phyloP scores from a whole-genome alignment of 2,888 invertebrate species.

The Phortica okadai region DNA sequence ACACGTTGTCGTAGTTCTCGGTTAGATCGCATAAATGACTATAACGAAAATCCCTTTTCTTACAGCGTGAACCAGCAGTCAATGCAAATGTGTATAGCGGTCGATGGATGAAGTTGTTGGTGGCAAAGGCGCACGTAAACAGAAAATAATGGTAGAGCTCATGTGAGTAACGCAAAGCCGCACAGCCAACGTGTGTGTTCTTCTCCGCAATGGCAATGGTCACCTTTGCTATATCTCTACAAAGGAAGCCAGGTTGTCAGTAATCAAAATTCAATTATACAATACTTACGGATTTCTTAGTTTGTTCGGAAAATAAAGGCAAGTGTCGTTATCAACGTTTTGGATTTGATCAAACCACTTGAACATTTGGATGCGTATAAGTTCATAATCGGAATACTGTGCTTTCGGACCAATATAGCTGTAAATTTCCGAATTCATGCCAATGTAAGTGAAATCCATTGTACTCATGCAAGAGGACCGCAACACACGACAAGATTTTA shows the following conservation, averaged over 20 bases:
- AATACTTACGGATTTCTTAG: constrained; percentile 35
- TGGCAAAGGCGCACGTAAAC: constrained; percentile 50
- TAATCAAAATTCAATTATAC: not conserved
- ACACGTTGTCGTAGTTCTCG: constrained; percentile 6
- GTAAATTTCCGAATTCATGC: constrained; percentile 39
- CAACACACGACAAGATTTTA: constrained; percentile 30
- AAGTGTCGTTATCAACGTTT: constrained; percentile 33
- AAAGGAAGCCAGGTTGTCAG: not conserved
- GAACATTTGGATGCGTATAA: constrained; percentile 14
- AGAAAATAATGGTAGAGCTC: constrained; percentile 14
- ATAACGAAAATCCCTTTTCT: constrained; percentile 33
- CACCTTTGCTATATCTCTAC: constrained; percentile 33
- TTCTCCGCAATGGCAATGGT: constrained; percentile 50
- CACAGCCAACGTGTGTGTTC: constrained; percentile 53
- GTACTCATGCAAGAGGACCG: constrained; percentile 47
- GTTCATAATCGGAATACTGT: constrained; percentile 9
- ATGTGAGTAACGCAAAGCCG: constrained; percentile 29
- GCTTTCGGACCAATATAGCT: constrained; percentile 19
- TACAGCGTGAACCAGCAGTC: constrained; percentile 39
- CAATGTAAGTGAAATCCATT: constrained; percentile 43
- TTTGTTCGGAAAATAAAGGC: not conserved
- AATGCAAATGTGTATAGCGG: constrained; percentile 43
- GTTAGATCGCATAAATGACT: constrained; percentile 44
- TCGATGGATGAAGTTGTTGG: constrained; percentile 38
- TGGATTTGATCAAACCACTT: constrained; percentile 44